A percentile compares a stretch with the other conserved stretches of the same genome.
phyloP scores from a whole-genome alignment of 2,888 invertebrate species.

The Cremastinae sp. region DNA sequence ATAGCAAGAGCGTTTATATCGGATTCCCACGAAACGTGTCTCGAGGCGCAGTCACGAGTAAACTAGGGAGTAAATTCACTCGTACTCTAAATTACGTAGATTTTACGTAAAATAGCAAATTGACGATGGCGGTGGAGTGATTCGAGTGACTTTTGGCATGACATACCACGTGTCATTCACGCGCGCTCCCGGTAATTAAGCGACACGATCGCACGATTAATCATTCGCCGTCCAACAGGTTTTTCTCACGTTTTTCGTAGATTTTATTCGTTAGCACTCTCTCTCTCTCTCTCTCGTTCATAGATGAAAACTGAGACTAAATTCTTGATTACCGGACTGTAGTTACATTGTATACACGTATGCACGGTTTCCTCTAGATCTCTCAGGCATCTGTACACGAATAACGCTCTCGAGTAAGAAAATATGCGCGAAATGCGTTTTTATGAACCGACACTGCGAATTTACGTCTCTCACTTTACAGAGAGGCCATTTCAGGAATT shows the following conservation, averaged over 20 bases:
- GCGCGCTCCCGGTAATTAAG: conserved; percentile 33
- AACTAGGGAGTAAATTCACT: not conserved
- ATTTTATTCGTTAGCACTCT: conserved; percentile 37
- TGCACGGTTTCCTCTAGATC: no score
- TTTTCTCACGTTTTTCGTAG: conserved; percentile 9
- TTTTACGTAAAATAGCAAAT: conserved; percentile 35
- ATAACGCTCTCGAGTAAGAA: no score
- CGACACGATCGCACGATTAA: conserved; percentile 44
- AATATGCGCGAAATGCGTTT: no score
- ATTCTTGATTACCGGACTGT: no score
- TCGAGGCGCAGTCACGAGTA: not conserved
- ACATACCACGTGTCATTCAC: not conserved
- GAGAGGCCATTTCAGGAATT: no score
- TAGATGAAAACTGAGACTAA: no score
- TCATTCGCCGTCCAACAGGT: conserved; percentile 54
- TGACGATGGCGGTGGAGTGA: conserved; percentile 15
- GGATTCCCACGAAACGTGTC: not conserved
- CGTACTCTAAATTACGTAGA: conserved; percentile 11
- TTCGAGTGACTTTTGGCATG: conserved; percentile 1
- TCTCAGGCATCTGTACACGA: no score
- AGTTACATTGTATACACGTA: no score
- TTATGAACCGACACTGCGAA: no score
- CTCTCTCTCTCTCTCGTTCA: no score
- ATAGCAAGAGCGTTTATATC: not conserved
- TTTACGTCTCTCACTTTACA: no score